Percentiles rank a stretch among this genome's conserved stretches.
Conservation (phyloP, 2,797 vertebrate species). For the Pelochelys cantorii region DNA sequence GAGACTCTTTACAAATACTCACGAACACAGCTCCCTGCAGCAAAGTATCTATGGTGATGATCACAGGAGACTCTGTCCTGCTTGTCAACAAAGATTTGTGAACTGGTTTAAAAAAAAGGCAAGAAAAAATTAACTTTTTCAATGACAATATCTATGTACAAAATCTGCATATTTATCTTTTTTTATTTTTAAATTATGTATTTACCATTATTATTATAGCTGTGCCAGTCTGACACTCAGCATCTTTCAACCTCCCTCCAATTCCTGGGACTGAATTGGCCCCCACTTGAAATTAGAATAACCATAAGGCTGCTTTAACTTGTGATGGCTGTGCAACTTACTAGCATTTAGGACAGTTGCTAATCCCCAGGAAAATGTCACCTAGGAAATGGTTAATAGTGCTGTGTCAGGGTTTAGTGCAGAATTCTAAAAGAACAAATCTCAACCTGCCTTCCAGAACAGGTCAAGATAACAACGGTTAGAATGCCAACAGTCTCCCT, state of each 20-base stretch:
- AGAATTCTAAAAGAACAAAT: background rate
- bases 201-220: background rate
- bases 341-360: background rate
- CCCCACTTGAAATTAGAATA: background rate
- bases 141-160: background rate
- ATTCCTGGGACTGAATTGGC: background rate
- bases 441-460: background rate
- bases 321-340: background rate
- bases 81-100: background rate
- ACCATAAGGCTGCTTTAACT: background rate
- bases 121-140: background rate
- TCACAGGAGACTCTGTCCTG: background rate
- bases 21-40: background rate
- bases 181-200: background rate
- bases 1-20: background rate
- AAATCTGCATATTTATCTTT: background rate
- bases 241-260: background rate
- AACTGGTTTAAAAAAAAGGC: background rate
- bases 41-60: background rate
- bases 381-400: background rate
- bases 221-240: background rate
- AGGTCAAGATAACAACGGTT: background rate
- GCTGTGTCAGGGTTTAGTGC: background rate
- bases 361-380: background rate
- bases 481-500: background rate